Evolutionary conservation across 2,797 vertebrate species (phyloP).

Genomic region (Tapera naevia): DNA sequence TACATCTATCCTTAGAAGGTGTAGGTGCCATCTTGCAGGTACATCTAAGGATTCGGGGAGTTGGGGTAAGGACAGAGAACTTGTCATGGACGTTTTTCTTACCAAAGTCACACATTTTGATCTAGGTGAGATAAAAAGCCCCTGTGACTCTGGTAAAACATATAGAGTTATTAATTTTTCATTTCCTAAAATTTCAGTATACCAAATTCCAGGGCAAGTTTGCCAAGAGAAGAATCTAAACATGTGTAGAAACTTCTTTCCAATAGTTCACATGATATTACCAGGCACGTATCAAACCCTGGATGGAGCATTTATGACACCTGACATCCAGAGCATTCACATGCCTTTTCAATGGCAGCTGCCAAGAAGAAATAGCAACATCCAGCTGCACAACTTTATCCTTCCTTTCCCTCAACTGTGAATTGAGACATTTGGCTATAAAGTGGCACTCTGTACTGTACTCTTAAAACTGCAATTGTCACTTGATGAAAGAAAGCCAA

Average conservation of each 20-base stretch:
- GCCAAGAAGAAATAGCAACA: constrained; percentile 74
- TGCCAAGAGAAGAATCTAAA: background rate
- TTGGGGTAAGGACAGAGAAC: background rate
- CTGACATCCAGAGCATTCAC: constrained; percentile 71
- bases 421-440: constrained; percentile 73
- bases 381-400: constrained; percentile 77
- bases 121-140: background rate
- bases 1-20: background rate
- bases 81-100: background rate
- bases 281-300: constrained; percentile 57
- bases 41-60: background rate
- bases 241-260: background rate
- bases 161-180: background rate
- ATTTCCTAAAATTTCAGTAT: background rate
- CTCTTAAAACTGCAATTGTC: constrained; percentile 69
- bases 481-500: constrained; percentile 70
- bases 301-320: constrained; percentile 67
- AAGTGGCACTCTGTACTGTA: constrained; percentile 74
- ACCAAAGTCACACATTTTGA: background rate
- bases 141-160: background rate
- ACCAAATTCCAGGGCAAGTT: background rate
- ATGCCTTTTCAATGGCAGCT: constrained; percentile 75
- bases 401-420: constrained; percentile 67
- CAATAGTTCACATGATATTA: constrained; percentile 46
- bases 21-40: background rate